Conservation (phyloP, 1,140 invertebrate genomes). For the Ips nitidus region DNA sequence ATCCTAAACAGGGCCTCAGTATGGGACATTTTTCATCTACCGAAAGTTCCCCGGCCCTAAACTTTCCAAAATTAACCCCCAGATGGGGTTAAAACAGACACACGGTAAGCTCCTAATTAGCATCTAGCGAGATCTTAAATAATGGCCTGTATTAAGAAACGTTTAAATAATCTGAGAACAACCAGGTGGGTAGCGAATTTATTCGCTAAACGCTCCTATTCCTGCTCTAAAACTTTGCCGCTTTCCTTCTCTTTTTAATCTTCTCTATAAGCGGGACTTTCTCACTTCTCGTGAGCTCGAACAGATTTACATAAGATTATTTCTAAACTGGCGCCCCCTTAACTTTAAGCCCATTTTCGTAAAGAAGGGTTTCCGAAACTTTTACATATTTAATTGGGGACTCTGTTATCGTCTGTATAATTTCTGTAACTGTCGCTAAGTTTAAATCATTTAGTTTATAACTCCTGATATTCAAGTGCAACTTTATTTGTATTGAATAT, state of each 20-base stretch:
- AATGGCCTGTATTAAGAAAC: conserved; percentile 53
- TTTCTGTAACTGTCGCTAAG: conserved; percentile 35
- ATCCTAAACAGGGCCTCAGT: conserved; percentile 18
- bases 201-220: conserved; percentile 50
- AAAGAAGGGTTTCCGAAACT: conserved; percentile 43
- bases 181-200: conserved; percentile 51
- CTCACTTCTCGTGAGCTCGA: conserved; percentile 42
- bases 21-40: conserved; percentile 14
- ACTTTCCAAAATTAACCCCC: conserved; percentile 33
- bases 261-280: conserved; percentile 16
- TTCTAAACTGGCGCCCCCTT: conserved; percentile 47
- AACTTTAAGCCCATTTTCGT: conserved; percentile 45
- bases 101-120: conserved; percentile 47
- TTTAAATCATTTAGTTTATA: conserved; percentile 36
- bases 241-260: conserved; percentile 9
- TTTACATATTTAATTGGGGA: conserved; percentile 48
- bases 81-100: conserved; percentile 39
- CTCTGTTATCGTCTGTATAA: conserved; percentile 39
- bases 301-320: conserved; percentile 52
- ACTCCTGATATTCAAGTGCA: conserved; percentile 14
- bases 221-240: conserved; percentile 43
- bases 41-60: conserved; percentile 11
- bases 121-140: conserved; percentile 51
- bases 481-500: background rate
- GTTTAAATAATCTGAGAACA: conserved; percentile 53